phyloP scores from a whole-genome alignment of 2,888 invertebrate genomes.

The Cosmorhoe ocellata region DNA sequence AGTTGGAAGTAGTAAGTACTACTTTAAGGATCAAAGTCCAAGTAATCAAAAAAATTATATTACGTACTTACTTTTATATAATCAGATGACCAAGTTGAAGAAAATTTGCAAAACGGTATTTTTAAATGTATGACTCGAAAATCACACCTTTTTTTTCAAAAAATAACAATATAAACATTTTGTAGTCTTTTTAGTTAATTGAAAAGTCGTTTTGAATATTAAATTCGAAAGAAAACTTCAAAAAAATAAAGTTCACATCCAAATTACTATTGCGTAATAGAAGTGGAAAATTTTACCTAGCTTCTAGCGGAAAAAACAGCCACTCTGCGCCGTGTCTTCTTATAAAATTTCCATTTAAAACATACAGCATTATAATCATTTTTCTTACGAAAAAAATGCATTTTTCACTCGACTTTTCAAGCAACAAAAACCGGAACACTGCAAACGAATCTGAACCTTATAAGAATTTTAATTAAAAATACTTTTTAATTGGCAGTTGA shows the following conservation, averaged over 20 bases:
- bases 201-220: too few relatives aligned
- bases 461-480: slow-evolving; percentile 33
- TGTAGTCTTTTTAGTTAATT: too few relatives aligned
- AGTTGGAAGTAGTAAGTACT: not conserved
- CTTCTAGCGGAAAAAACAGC: slow-evolving; percentile 65
- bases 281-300: slow-evolving; percentile 64
- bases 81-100: too few relatives aligned
- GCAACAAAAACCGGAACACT: slow-evolving; percentile 37
- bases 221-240: slow-evolving; percentile 15
- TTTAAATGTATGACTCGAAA: too few relatives aligned
- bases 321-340: slow-evolving; percentile 60
- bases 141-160: too few relatives aligned
- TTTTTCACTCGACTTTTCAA: slow-evolving; percentile 40
- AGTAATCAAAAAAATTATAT: not conserved
- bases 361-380: slow-evolving; percentile 76
- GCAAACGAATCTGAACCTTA: slow-evolving; percentile 42
- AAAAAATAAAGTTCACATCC: slow-evolving; percentile 17
- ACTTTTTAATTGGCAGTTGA: slow-evolving; percentile 36
- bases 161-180: too few relatives aligned
- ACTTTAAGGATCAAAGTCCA: slow-evolving; percentile 21
- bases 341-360: slow-evolving; percentile 82
- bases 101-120: too few relatives aligned
- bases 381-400: slow-evolving; percentile 76
- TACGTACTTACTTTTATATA: too few relatives aligned
- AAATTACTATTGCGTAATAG: slow-evolving; percentile 48